Percentiles rank a stretch among this genome's conserved stretches.
These are phyloP conservation scores for Gopherus evgoodei DNA, from an alignment of 2,113 vertebrate genomes.

Conservation along the genomic window DNA sequence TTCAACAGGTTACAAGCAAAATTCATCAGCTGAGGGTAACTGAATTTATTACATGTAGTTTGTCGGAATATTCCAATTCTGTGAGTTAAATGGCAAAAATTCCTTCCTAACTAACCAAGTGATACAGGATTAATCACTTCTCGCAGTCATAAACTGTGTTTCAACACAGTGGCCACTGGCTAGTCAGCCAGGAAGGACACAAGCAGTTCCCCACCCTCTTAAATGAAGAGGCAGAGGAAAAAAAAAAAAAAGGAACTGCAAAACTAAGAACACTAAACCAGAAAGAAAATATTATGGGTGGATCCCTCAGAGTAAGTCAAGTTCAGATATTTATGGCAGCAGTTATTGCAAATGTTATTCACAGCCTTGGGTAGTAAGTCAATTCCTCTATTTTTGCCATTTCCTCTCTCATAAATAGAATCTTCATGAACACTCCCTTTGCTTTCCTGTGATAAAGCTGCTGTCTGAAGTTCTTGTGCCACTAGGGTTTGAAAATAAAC, in stretches of 20 bases:
- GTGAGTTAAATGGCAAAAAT: neutral
- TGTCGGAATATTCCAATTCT: neutral
- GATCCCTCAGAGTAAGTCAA: neutral
- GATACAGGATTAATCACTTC: neutral
- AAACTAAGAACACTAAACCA: neutral
- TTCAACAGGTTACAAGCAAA: neutral
- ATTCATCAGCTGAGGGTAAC: neutral
- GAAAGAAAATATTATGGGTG: neutral
- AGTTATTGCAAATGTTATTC: constrained; percentile 16
- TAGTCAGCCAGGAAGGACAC: neutral
- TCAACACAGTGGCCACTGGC: neutral
- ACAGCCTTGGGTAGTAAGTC: constrained; percentile 33
- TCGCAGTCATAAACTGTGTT: neutral
- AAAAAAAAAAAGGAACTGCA: neutral
- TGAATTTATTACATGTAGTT: neutral
- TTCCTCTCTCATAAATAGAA: constrained; percentile 62
- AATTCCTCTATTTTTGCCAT: constrained; percentile 61
- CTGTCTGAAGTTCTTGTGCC: neutral
- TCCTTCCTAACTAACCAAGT: neutral
- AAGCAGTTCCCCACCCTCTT: neutral
- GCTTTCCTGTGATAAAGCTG: constrained; percentile 37
- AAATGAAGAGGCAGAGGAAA: neutral
- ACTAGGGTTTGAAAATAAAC: neutral
- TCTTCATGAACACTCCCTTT: constrained; percentile 10
- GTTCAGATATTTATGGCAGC: neutral